These are phyloP conservation scores for Dipus sagitta DNA, from an alignment of 2,797 vertebrate genomes.

Conservation along the genomic window DNA sequence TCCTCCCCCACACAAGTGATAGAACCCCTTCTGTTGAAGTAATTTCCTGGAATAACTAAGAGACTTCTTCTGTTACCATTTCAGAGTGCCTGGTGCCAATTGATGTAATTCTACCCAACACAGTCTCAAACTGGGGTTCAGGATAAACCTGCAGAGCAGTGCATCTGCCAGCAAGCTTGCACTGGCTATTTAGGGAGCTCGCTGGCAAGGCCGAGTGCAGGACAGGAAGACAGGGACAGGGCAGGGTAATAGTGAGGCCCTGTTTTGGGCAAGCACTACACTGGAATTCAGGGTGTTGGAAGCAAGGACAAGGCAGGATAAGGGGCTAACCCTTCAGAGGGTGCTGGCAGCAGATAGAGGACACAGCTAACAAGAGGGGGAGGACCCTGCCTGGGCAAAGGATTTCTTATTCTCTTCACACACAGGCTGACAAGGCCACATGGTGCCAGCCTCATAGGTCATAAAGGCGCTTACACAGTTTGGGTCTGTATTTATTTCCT, in stretches of 20 bases:
- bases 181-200: constrained; percentile 22
- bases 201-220: background rate
- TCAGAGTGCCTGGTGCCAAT: constrained; percentile 26
- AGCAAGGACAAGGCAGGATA: background rate
- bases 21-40: background rate
- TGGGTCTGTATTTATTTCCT: background rate
- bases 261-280: background rate
- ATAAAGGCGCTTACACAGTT: background rate
- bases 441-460: accelerated
- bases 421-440: background rate
- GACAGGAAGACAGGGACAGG: background rate
- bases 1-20: background rate
- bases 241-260: background rate
- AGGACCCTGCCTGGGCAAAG: background rate
- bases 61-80: constrained; percentile 50
- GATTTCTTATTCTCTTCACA: background rate
- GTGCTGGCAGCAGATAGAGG: background rate
- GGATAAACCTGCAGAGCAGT: background rate
- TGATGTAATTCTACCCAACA: constrained; percentile 39
- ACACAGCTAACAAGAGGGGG: background rate
- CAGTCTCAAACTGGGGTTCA: background rate
- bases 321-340: background rate
- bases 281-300: background rate
- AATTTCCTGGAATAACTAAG: background rate
- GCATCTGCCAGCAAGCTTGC: constrained; percentile 33